Percentiles rank a stretch among this genome's conserved stretches.
These are phyloP conservation scores for Aix galericulata DNA, from an alignment of 2,113 vertebrate genomes.

Conservation along the genomic window DNA sequence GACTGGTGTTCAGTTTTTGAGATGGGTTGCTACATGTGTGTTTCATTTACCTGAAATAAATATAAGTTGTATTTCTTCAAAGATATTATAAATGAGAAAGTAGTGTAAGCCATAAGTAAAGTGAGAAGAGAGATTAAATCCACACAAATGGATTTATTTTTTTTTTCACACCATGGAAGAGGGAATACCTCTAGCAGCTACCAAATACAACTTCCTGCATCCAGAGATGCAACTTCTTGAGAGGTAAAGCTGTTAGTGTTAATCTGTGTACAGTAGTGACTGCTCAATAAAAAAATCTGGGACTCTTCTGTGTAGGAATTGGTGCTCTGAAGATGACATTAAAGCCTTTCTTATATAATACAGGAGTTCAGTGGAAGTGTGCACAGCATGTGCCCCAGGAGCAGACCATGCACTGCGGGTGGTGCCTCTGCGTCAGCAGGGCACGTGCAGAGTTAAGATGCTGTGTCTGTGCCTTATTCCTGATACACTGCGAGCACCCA, in stretches of 20 bases:
- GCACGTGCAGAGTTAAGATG: background rate
- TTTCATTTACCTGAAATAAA: background rate
- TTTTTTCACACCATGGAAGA: background rate
- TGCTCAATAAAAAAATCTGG: background rate
- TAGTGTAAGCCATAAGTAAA: background rate
- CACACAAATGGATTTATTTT: background rate
- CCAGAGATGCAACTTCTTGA: background rate
- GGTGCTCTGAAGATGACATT: background rate
- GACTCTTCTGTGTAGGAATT: background rate
- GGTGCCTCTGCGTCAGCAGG: background rate
- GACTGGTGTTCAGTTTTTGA: background rate
- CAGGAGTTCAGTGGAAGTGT: background rate
- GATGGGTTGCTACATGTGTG: fast-evolving
- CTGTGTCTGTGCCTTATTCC: background rate
- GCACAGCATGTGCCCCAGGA: background rate
- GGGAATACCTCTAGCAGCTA: background rate
- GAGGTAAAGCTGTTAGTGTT: fast-evolving
- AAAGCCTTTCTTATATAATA: background rate
- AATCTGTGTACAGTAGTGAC: background rate
- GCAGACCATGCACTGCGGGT: background rate
- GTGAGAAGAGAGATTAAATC: background rate
- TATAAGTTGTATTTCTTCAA: background rate
- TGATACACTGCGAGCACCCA: fast-evolving
- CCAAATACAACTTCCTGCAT: background rate
- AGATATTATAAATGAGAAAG: background rate